phyloP scores from a whole-genome alignment of 2,113 vertebrate species.

The Labeo catla region DNA sequence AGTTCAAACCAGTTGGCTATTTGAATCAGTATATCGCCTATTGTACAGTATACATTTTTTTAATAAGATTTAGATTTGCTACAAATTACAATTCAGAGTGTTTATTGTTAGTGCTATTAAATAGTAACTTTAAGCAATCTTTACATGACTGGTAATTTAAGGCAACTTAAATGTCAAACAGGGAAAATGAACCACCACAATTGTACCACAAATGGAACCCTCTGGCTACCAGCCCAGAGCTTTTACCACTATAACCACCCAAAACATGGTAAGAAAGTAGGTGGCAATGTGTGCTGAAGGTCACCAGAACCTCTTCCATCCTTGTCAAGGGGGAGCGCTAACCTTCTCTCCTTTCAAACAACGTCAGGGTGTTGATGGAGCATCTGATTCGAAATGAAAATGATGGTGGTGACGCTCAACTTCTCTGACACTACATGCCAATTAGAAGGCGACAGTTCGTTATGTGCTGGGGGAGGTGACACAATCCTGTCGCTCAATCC shows the following conservation, averaged over 20 bases:
- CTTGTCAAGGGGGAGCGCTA: conserved; percentile 64
- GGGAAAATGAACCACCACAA: background rate
- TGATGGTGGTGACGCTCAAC: conserved; percentile 70
- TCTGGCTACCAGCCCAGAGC: background rate
- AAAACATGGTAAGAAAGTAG: conserved; percentile 97
- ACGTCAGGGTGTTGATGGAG: background rate
- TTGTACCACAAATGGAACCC: background rate
- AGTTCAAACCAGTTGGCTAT: too few relatives aligned
- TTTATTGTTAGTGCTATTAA: background rate
- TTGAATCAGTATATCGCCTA: too few relatives aligned
- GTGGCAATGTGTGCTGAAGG: conserved; percentile 93
- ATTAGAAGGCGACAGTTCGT: conserved; percentile 64
- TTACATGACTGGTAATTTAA: background rate
- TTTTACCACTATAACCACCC: background rate
- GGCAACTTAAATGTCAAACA: background rate
- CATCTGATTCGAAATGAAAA: conserved; percentile 15
- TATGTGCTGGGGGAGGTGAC: conserved; percentile 59
- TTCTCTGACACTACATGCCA: conserved; percentile 69
- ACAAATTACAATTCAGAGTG: background rate
- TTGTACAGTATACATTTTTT: too few relatives aligned
- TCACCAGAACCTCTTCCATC: conserved; percentile 74
- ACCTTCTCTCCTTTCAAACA: conserved; percentile 15
- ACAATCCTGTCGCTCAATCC: conserved; percentile 67
- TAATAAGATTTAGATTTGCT: background rate
- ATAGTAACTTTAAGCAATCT: background rate